phyloP scores from a whole-genome alignment of 2,888 invertebrate genomes.

The Stenoptilia bipunctidactyla region DNA sequence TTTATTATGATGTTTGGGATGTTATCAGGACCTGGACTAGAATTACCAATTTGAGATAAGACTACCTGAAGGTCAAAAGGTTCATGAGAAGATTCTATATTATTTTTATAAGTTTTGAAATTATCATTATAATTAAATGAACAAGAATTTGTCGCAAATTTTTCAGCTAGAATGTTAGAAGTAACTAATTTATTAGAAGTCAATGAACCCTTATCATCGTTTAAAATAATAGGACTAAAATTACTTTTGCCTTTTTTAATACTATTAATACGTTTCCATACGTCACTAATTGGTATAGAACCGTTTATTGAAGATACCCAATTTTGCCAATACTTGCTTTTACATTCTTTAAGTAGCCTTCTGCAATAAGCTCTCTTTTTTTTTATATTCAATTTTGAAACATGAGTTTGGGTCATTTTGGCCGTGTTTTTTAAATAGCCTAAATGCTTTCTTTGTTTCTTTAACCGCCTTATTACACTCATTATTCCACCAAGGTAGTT shows the following conservation, averaged over 20 bases:
- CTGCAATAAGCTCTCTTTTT: conserved; percentile 1
- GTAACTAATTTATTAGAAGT: not conserved
- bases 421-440: conserved; percentile 1
- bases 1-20: conserved; percentile 13
- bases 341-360: conserved; percentile 4
- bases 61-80: conserved; percentile 2
- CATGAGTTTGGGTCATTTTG: not conserved
- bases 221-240: not conserved
- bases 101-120: conserved; percentile 4
- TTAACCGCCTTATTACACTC: conserved; percentile 4
- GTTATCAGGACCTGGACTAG: conserved; percentile 11
- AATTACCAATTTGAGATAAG: not conserved
- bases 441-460: conserved; percentile 5
- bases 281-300: conserved; percentile 5
- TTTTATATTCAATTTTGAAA: not conserved
- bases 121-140: conserved; percentile 11
- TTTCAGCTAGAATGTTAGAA: conserved; percentile 7
- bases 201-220: not conserved
- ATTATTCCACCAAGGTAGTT: conserved; percentile 6
- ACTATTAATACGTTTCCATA: conserved; percentile 8
- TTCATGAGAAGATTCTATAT: not conserved
- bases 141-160: conserved; percentile 9
- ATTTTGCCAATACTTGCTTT: conserved; percentile 6
- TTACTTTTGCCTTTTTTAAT: not conserved
- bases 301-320: conserved; percentile 8